A percentile compares a stretch with the other conserved stretches of the same genome.
These are phyloP conservation scores for Progne subis DNA, from an alignment of 2,113 vertebrate species.

Conservation along the genomic window DNA sequence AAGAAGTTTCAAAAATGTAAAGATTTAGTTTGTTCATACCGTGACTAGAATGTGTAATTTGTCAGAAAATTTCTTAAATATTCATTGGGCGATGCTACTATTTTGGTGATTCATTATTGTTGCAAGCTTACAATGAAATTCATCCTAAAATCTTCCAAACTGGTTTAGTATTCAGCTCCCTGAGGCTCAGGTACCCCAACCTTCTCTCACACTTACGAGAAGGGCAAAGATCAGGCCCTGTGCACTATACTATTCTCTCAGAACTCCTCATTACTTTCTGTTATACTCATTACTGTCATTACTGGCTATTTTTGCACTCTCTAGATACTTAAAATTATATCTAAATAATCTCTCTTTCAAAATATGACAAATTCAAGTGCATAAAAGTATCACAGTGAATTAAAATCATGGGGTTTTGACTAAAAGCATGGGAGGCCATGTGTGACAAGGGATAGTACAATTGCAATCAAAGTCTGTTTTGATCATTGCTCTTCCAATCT, in stretches of 20 bases:
- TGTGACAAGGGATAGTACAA: background rate
- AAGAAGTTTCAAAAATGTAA: background rate
- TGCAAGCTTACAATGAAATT: background rate
- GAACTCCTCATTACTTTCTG: slow-evolving; percentile 13
- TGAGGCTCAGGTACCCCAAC: background rate
- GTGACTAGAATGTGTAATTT: background rate
- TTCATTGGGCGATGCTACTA: background rate
- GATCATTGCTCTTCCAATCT: background rate
- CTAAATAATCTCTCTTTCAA: background rate
- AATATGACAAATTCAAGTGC: background rate
- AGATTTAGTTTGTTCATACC: background rate
- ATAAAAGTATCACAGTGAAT: background rate
- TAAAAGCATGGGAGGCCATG: background rate
- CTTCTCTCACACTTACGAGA: background rate
- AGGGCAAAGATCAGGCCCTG: slow-evolving; percentile 7
- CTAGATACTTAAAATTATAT: background rate
- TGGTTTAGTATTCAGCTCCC: background rate
- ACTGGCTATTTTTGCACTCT: background rate
- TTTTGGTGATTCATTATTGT: background rate
- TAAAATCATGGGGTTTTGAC: background rate
- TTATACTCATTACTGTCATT: slow-evolving; percentile 1
- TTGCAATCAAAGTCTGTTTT: background rate
- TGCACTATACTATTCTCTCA: background rate
- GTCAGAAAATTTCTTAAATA: background rate
- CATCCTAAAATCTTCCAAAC: background rate